Percentiles rank a stretch among this genome's conserved stretches.
phyloP scores from a whole-genome alignment of 2,797 vertebrate genomes.

The Serranus cabrilla region DNA sequence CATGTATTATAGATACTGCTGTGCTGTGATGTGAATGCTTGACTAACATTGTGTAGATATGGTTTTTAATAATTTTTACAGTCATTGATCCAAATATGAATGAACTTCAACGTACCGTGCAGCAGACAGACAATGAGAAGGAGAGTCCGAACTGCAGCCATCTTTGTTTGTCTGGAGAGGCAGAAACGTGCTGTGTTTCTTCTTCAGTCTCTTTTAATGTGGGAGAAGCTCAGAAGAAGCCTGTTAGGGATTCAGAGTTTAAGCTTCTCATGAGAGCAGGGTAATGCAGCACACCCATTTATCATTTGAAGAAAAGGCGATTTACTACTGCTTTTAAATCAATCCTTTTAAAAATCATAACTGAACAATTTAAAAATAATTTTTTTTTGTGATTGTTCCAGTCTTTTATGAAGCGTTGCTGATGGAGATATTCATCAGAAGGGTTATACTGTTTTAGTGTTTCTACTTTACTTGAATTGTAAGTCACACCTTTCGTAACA shows the following conservation, averaged over 20 bases:
- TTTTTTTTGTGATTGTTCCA: neutral
- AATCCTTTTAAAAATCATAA: neutral
- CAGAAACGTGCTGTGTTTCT: neutral
- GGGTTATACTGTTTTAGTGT: neutral
- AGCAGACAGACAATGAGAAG: conserved; percentile 32
- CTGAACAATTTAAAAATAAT: neutral
- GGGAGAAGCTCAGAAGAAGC: neutral
- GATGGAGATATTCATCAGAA: neutral
- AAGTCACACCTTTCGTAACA: neutral
- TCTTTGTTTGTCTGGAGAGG: conserved; percentile 11
- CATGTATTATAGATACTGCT: neutral
- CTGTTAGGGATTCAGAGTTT: neutral
- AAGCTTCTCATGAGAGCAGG: neutral
- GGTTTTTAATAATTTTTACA: neutral
- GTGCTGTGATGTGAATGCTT: neutral
- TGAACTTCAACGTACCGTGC: conserved; percentile 24
- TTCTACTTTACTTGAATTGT: neutral
- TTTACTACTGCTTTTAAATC: neutral
- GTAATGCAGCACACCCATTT: neutral
- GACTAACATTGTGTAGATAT: neutral
- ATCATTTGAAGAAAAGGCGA: neutral
- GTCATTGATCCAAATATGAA: neutral
- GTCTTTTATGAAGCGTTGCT: neutral
- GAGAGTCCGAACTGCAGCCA: conserved; percentile 29
- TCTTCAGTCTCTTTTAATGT: neutral